phyloP scores from a whole-genome alignment of 2,113 vertebrate genomes.

The Ranitomeya imitator region DNA sequence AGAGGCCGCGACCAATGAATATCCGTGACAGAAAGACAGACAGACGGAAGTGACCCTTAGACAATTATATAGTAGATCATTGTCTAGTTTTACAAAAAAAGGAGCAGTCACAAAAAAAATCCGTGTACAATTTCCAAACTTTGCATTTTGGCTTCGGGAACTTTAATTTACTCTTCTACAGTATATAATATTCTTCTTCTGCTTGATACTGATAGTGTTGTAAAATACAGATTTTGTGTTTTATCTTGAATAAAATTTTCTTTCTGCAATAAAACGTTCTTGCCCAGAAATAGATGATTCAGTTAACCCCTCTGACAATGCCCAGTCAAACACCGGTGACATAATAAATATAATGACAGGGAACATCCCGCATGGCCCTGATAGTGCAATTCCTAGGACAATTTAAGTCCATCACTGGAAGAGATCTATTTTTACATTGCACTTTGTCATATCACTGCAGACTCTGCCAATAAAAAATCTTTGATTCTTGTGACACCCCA shows the following conservation, averaged over 20 bases:
- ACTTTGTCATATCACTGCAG: constrained; percentile 44
- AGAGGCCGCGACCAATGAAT: no score
- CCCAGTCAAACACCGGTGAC: constrained; percentile 29
- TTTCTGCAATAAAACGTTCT: neutral
- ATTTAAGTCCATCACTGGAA: constrained; percentile 16
- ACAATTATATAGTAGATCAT: no score
- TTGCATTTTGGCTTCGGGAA: no score
- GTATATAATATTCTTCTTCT: no score
- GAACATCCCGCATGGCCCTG: constrained; percentile 12
- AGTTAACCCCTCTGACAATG: constrained; percentile 1
- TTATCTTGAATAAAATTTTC: neutral
- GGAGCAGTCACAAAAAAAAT: no score
- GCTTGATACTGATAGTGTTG: neutral
- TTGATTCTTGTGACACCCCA: constrained; percentile 70
- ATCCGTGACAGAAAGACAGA: no score
- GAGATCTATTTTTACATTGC: constrained; percentile 34
- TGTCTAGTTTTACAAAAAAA: no score
- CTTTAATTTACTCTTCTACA: no score
- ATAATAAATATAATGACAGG: constrained; percentile 29
- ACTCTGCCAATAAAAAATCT: constrained; percentile 62
- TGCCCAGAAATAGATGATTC: neutral
- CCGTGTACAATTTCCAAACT: no score
- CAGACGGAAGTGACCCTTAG: no score
- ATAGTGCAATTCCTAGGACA: constrained; percentile 20
- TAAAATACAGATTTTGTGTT: neutral